These are phyloP conservation scores for Cephus runcator DNA, from an alignment of 2,888 invertebrate species.

Conservation along the genomic window DNA sequence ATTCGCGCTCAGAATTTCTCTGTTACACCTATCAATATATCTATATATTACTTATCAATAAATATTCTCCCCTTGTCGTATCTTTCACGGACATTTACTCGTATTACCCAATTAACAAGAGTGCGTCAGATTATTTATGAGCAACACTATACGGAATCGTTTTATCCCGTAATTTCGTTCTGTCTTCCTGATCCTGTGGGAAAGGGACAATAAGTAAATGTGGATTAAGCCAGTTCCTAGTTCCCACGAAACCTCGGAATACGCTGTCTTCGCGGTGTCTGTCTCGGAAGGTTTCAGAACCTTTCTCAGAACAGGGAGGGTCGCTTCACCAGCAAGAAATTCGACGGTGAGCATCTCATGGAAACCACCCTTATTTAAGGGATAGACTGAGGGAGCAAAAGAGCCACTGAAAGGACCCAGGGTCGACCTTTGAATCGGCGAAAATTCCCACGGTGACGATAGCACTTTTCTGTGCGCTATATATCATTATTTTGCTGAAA, in stretches of 20 bases:
- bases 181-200: neutral
- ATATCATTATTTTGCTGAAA: too few species aligned
- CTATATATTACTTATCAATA: too few species aligned
- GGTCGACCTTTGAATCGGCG: too few species aligned
- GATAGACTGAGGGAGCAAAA: too few species aligned
- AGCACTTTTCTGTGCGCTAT: too few species aligned
- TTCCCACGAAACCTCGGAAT: neutral
- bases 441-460: too few species aligned
- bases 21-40: too few species aligned
- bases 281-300: neutral
- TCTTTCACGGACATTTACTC: neutral
- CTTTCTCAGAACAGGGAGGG: neutral
- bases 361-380: too few species aligned
- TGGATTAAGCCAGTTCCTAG: slow-evolving; percentile 24
- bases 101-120: neutral
- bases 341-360: neutral
- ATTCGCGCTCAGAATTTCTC: too few species aligned
- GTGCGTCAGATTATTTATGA: neutral
- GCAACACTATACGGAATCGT: neutral
- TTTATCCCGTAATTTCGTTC: neutral
- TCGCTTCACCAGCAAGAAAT: neutral
- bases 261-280: neutral
- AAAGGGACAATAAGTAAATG: slow-evolving; percentile 23
- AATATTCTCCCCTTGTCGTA: neutral
- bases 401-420: too few species aligned